Evolutionary conservation across 2,888 invertebrate species (phyloP).

Genomic region (Bellardia pandia): DNA sequence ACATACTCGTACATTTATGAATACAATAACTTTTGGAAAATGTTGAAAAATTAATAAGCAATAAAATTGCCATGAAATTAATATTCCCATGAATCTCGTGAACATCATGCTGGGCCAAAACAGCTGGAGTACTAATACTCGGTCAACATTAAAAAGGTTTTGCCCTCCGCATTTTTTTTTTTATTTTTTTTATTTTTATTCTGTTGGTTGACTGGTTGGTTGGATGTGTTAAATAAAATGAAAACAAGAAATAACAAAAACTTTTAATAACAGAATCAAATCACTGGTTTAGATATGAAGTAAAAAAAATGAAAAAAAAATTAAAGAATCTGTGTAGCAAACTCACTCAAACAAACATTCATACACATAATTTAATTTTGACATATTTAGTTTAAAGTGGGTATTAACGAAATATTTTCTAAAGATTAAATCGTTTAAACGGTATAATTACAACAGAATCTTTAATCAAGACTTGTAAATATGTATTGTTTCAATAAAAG

Average conservation of each 20-base stretch:
- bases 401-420: slow-evolving; percentile 42
- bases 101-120: slow-evolving; percentile 77
- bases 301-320: neutral
- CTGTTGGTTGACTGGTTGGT: slow-evolving; percentile 2
- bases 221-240: slow-evolving; percentile 61
- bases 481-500: neutral
- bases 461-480: slow-evolving; percentile 3
- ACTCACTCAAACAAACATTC: neutral
- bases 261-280: slow-evolving; percentile 49
- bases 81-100: slow-evolving; percentile 83
- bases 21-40: slow-evolving; percentile 62
- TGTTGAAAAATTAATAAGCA: slow-evolving; percentile 82
- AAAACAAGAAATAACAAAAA: slow-evolving; percentile 34
- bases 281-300: slow-evolving; percentile 8
- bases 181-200: slow-evolving; percentile 9
- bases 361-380: slow-evolving; percentile 51
- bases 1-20: neutral
- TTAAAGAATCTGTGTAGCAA: slow-evolving; percentile 18
- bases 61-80: slow-evolving; percentile 84
- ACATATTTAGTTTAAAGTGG: slow-evolving; percentile 55
- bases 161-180: slow-evolving; percentile 7
- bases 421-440: slow-evolving; percentile 47
- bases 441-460: slow-evolving; percentile 39
- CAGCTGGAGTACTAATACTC: slow-evolving; percentile 72
- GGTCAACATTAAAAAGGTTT: slow-evolving; percentile 72